phyloP scores from a whole-genome alignment of 2,113 vertebrate species.

The Onychostoma macrolepis region DNA sequence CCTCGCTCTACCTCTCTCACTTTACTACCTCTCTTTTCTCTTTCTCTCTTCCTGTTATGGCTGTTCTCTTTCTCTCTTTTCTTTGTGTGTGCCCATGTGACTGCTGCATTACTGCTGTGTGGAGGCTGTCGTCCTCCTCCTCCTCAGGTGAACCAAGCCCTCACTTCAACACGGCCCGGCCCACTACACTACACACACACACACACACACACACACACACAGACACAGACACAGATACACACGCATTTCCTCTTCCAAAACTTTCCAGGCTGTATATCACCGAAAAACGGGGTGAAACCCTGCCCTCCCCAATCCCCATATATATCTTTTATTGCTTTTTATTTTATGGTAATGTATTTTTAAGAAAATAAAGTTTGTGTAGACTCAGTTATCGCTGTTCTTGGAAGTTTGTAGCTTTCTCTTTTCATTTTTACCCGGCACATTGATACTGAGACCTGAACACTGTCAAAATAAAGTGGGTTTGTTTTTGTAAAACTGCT shows the following conservation, averaged over 20 bases:
- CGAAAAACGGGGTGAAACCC: constrained; percentile 56
- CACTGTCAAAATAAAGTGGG: constrained; percentile 77
- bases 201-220: constrained; percentile 36
- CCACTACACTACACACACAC: constrained; percentile 46
- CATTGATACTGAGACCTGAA: constrained; percentile 78
- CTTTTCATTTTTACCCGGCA: constrained; percentile 69
- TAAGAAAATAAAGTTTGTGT: constrained; percentile 77
- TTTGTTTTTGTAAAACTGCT: constrained; percentile 74
- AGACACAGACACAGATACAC: constrained; percentile 15
- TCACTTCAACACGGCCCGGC: constrained; percentile 25
- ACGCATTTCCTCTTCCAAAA: constrained; percentile 46
- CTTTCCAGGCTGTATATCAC: constrained; percentile 62
- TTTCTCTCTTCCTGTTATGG: constrained; percentile 4
- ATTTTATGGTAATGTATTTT: constrained; percentile 81
- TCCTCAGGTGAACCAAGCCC: constrained; percentile 60
- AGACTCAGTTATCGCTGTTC: constrained; percentile 73
- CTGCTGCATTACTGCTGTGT: constrained; percentile 70
- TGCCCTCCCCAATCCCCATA: constrained; percentile 39
- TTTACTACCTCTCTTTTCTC: constrained; percentile 39
- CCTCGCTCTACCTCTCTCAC: constrained; percentile 52
- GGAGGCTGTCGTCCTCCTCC: constrained; percentile 55
- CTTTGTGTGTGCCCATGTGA: constrained; percentile 65
- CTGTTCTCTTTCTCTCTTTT: constrained; percentile 26
- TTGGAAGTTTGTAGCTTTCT: constrained; percentile 75
- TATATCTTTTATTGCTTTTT: constrained; percentile 70